A percentile compares a stretch with the other conserved stretches of the same genome.
phyloP scores from a whole-genome alignment of 2,113 vertebrate genomes.

The Anguilla japonica region DNA sequence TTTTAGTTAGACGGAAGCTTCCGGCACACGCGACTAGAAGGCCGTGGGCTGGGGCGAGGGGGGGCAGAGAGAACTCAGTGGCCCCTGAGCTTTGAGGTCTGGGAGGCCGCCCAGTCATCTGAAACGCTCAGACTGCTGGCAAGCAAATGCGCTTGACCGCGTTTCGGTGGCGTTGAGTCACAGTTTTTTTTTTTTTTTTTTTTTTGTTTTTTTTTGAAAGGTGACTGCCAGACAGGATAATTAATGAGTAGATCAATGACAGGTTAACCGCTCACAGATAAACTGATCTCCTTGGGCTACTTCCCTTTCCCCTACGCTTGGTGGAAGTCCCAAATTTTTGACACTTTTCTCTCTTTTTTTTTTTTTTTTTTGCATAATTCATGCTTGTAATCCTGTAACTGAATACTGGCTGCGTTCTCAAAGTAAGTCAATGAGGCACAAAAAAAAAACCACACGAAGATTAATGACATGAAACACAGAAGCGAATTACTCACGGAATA shows the following conservation, averaged over 20 bases:
- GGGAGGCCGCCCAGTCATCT: background rate
- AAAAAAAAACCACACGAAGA: background rate
- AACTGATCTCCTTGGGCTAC: background rate
- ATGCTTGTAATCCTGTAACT: background rate
- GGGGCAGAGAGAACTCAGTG: background rate
- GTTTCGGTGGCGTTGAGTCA: constrained; percentile 7
- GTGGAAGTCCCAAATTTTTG: background rate
- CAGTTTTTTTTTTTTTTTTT: constrained; percentile 10
- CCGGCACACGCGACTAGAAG: background rate
- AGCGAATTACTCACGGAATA: background rate
- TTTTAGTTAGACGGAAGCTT: background rate
- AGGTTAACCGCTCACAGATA: constrained; percentile 1
- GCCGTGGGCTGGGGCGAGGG: background rate
- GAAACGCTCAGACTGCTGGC: constrained; percentile 53
- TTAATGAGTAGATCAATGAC: constrained; percentile 9
- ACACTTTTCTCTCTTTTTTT: background rate
- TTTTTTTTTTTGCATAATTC: background rate
- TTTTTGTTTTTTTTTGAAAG: background rate
- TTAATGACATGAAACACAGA: constrained; percentile 1
- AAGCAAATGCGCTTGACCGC: constrained; percentile 25
- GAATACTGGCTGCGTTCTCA: background rate
- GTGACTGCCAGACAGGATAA: background rate
- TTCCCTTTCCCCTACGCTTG: background rate
- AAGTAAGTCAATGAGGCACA: background rate
- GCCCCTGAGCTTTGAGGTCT: background rate